Percentiles rank a stretch among this genome's conserved stretches.
These are phyloP conservation scores for Caloenas nicobarica DNA, from an alignment of 2,113 vertebrate genomes.

Conservation along the genomic window DNA sequence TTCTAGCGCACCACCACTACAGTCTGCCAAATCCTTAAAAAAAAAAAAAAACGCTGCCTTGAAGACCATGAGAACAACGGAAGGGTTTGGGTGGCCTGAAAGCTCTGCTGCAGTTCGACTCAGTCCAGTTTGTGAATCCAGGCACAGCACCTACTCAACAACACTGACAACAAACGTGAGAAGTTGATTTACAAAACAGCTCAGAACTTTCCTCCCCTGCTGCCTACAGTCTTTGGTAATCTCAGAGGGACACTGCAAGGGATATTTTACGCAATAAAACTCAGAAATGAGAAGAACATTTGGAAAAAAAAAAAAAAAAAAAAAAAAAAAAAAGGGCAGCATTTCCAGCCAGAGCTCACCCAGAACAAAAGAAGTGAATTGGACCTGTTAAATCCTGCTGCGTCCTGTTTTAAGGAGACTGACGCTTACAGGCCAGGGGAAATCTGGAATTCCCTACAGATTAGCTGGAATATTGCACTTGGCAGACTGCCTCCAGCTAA, in stretches of 20 bases:
- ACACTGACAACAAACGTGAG: background rate
- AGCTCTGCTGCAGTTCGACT: rapidly evolving
- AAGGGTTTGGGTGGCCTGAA: background rate
- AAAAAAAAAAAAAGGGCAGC: background rate
- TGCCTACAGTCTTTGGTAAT: conserved; percentile 25
- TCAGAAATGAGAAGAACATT: rapidly evolving
- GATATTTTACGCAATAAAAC: background rate
- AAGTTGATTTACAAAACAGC: background rate
- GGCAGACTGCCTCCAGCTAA: background rate
- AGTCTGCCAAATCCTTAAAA: background rate
- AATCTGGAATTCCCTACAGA: background rate
- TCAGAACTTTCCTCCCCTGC: background rate
- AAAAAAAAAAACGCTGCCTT: background rate
- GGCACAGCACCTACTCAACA: background rate
- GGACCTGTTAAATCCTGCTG: background rate
- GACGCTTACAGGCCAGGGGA: background rate
- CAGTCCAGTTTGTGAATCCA: background rate
- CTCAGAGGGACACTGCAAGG: background rate
- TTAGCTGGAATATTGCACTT: conserved; percentile 37
- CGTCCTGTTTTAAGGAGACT: background rate
- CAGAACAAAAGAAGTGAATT: background rate
- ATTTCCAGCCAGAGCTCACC: background rate
- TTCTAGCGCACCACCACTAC: background rate
- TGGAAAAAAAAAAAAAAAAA: background rate
- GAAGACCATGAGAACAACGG: background rate